Evolutionary conservation across 2,113 vertebrate species (phyloP), one percentile per base, ranked within the genome.

Genomic region (Microtus pennsylvanicus): DNA sequence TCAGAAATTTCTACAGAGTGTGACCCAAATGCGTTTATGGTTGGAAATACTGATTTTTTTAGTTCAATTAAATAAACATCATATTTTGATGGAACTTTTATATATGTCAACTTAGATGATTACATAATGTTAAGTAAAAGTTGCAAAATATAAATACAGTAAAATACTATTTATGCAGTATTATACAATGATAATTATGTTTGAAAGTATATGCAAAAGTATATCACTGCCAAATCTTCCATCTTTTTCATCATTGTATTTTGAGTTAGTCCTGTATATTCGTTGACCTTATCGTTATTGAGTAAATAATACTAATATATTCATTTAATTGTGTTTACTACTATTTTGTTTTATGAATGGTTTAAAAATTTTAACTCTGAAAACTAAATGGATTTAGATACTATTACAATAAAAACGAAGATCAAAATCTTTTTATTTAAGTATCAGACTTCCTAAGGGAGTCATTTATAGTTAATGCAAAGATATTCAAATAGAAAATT

Each of bases 351-450:
- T 92, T 89, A 77, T 92, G 74, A 85, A 91, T 65, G 22, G 61
- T 93, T 96, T 87, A 92, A 96, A 42, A 52, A 95, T 95, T 97
- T 94, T 17, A 63, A 63, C 58, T 95, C 87, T 93, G 78, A 96
- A 95, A 91, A 83, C n/a, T 93, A 93, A 86, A 52, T 93, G 47
- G 24, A 94, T 94, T 82, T 94, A 78, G 50, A 87, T 90, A 87
- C 47, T 86, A 89, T 22, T 78, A 90, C 52, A 22, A 96, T 12
- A 95, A 5, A 93, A 97, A 93, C 67, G n/a, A 91, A 97, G 33
- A 58, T 63, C 87, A 38, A 70, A 97, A 72, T 87, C 93, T 94
- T 95, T 96, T 89, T 38, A 88, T 82, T 72, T 61, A 86, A 90
- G 52, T 88, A 87, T 75, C 42, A 92, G n/a, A 90, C 21, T 92